Percentiles rank a stretch among this genome's conserved stretches.
Evolutionary conservation across 2,888 invertebrate species (phyloP).

Genomic region (Caenorhabditis becei): DNA sequence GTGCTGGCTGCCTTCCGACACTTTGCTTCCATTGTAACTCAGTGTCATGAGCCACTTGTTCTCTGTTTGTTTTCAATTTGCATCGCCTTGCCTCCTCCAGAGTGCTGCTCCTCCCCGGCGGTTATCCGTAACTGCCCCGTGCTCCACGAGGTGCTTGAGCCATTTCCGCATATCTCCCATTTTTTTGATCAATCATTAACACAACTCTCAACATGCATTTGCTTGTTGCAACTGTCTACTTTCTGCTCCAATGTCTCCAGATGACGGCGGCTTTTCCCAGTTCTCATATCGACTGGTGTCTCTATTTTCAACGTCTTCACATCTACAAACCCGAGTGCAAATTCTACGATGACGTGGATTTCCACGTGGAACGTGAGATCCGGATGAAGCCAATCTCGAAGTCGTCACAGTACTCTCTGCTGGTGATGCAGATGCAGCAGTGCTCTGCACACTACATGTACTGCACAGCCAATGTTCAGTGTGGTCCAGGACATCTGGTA

Average conservation of each 20-base stretch:
- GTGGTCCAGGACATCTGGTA: slow-evolving; percentile 44
- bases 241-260: slow-evolving; percentile 11
- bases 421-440: slow-evolving; percentile 37
- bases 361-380: slow-evolving; percentile 40
- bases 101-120: slow-evolving; percentile 20
- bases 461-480: slow-evolving; percentile 54
- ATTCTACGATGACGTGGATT: slow-evolving; percentile 56
- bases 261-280: slow-evolving; percentile 25
- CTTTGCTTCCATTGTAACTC: slow-evolving; percentile 11
- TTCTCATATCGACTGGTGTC: slow-evolving; percentile 59
- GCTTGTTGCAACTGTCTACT: not conserved
- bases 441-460: slow-evolving; percentile 60
- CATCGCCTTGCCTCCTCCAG: slow-evolving; percentile 18
- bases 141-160: slow-evolving; percentile 42
- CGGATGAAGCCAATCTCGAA: slow-evolving; percentile 29
- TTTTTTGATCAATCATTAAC: slow-evolving; percentile 16
- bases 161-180: slow-evolving; percentile 39
- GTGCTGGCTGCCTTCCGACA: not conserved
- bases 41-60: slow-evolving; percentile 20
- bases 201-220: slow-evolving; percentile 3
- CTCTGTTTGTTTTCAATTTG: slow-evolving; percentile 40
- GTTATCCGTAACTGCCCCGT: slow-evolving; percentile 28
- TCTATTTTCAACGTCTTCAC: slow-evolving; percentile 55
- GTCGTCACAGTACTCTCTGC: slow-evolving; percentile 13
- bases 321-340: slow-evolving; percentile 63